Percentiles rank a stretch among this genome's conserved stretches.
These are phyloP conservation scores for Alosa sapidissima DNA, from an alignment of 2,797 vertebrate species.

Conservation along the genomic window DNA sequence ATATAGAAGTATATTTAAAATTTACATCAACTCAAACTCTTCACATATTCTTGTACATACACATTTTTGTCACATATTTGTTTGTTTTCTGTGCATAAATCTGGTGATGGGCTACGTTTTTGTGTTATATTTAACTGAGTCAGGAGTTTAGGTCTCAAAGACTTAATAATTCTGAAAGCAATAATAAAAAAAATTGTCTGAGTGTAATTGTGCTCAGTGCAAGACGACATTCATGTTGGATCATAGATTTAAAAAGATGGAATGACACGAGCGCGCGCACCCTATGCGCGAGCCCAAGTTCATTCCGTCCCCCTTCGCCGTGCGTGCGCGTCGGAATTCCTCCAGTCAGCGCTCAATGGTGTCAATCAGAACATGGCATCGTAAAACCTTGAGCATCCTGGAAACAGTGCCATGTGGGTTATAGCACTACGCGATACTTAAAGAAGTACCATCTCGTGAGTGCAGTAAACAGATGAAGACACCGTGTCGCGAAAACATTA, in stretches of 20 bases:
- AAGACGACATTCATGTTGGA: constrained; percentile 6
- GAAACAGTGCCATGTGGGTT: constrained; percentile 24
- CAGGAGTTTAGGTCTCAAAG: neutral
- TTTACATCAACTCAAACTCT: neutral
- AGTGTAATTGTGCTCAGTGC: neutral
- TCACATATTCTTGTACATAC: neutral
- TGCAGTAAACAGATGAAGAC: constrained; percentile 17
- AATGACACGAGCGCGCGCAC: constrained; percentile 27
- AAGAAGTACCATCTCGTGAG: neutral
- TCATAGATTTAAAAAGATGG: constrained; percentile 17
- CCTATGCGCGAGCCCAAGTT: constrained; percentile 32
- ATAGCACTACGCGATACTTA: constrained; percentile 6
- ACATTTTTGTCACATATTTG: neutral
- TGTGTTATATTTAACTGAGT: neutral
- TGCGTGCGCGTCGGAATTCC: constrained; percentile 33
- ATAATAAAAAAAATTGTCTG: neutral
- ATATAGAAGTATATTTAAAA: neutral
- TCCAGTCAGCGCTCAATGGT: constrained; percentile 30
- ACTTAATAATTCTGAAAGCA: neutral
- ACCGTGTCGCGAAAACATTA: neutral
- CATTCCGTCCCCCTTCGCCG: constrained; percentile 31
- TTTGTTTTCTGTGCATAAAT: neutral
- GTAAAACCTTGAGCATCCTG: constrained; percentile 26
- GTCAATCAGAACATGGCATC: constrained; percentile 20
- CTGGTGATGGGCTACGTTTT: neutral